These are phyloP conservation scores for Spisula subtruncata DNA, from an alignment of 2,888 invertebrate species.

Conservation along the genomic window DNA sequence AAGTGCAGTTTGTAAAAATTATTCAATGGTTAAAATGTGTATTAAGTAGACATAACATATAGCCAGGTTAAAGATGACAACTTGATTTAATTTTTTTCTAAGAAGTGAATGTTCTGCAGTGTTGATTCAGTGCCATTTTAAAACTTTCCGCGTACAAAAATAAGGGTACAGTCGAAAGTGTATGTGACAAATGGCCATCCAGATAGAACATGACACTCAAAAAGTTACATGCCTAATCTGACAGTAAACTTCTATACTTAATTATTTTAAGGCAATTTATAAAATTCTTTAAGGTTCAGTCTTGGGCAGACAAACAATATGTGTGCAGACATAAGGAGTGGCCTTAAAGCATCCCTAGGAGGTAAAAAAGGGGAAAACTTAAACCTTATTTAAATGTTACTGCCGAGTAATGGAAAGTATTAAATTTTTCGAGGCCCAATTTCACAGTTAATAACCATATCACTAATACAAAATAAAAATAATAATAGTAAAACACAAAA, in stretches of 20 bases:
- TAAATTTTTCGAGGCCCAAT: constrained; percentile 7
- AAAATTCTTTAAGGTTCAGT: too few species aligned
- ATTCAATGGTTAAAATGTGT: background rate
- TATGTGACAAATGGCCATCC: background rate
- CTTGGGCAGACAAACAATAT: background rate
- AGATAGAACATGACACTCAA: background rate
- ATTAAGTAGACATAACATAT: background rate
- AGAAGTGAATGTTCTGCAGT: too few species aligned
- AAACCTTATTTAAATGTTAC: background rate
- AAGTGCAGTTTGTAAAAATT: background rate
- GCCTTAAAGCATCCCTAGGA: background rate
- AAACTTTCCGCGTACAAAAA: background rate
- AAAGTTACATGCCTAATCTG: too few species aligned
- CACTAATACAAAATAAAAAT: constrained; percentile 37
- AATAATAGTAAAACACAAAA: constrained; percentile 41
- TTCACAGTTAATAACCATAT: constrained; percentile 11
- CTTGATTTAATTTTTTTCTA: background rate
- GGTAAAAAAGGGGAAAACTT: background rate
- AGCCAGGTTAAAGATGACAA: background rate
- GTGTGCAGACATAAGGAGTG: background rate
- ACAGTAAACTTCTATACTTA: too few species aligned
- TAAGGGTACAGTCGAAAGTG: background rate
- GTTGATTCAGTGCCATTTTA: background rate
- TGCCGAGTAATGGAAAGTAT: background rate
- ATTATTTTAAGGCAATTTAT: too few species aligned